These are phyloP conservation scores for Lytechinus pictus DNA, from an alignment of 35 echinoderm and acorn worm species.

Conservation along the genomic window DNA sequence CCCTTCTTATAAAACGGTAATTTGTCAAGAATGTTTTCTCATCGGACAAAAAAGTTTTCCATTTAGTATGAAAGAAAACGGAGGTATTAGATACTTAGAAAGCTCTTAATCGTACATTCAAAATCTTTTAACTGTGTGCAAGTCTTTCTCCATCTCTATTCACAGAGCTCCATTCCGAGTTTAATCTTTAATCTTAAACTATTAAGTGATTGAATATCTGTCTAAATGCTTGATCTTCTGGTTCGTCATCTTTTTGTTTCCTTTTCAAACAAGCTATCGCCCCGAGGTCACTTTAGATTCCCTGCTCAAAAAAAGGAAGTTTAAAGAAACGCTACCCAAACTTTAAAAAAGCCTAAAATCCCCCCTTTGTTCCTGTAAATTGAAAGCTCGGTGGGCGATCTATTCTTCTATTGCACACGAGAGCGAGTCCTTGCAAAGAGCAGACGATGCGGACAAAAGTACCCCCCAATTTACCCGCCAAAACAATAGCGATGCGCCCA, in stretches of 20 bases:
- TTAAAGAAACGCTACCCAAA: slow-evolving; percentile 4
- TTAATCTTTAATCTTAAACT: slow-evolving; percentile 21
- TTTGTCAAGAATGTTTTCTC: not conserved
- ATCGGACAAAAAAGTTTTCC: not conserved
- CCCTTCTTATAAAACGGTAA: not conserved
- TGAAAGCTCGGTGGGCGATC: slow-evolving; percentile 36
- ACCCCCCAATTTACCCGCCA: slow-evolving; percentile 10
- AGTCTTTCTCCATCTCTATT: not conserved
- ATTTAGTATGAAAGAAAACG: not conserved
- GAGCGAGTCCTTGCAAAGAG: not conserved
- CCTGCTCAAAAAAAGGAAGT: not conserved
- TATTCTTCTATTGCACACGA: not conserved
- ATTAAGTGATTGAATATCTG: not conserved
- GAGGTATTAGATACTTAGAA: slow-evolving; percentile 12
- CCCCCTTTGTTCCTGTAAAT: slow-evolving; percentile 25
- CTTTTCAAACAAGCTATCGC: not conserved
- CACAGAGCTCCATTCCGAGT: not conserved
- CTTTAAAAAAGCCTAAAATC: not conserved
- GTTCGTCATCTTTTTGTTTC: not conserved
- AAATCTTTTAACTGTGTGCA: not conserved
- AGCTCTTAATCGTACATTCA: not conserved
- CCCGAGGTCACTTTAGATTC: not conserved
- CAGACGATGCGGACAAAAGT: slow-evolving; percentile 9
- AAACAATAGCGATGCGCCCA: slow-evolving; percentile 1
- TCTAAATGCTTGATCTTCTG: not conserved